A percentile compares a stretch with the other conserved stretches of the same genome.
Evolutionary conservation across 2,888 invertebrate species (phyloP).

Genomic region (Lysandra coridon): DNA sequence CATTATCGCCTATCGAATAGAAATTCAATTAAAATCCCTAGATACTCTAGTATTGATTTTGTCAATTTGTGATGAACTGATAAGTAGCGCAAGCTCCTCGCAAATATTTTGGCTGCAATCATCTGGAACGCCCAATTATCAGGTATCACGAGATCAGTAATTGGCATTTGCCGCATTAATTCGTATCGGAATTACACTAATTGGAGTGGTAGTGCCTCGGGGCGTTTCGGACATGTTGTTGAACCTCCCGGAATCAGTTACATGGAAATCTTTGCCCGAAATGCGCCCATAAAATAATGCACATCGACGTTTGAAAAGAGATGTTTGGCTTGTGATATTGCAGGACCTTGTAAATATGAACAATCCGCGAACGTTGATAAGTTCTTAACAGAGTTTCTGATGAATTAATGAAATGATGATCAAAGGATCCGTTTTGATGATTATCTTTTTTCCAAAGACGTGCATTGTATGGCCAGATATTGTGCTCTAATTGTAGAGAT

Average conservation of each 20-base stretch:
- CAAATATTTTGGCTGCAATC: background rate
- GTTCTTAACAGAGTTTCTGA: background rate
- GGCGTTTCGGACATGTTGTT: background rate
- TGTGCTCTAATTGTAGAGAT: background rate
- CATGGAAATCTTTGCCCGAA: background rate
- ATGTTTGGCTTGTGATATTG: background rate
- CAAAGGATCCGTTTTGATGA: background rate
- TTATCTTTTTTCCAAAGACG: no score
- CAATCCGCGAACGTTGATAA: background rate
- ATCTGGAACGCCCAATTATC: background rate
- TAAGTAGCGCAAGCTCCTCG: background rate
- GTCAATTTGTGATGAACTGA: background rate
- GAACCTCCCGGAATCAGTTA: background rate
- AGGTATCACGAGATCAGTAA: background rate
- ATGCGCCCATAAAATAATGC: background rate
- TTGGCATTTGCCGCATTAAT: background rate
- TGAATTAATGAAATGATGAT: background rate
- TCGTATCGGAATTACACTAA: conserved; percentile 5
- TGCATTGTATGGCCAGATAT: background rate
- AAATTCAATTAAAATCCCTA: background rate
- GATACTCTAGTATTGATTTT: background rate
- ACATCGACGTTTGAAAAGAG: background rate
- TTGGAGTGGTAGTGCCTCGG: background rate
- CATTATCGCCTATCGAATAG: background rate
- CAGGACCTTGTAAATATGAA: background rate